Conservation (phyloP, 1,140 invertebrate species). For the Venturia canescens region DNA sequence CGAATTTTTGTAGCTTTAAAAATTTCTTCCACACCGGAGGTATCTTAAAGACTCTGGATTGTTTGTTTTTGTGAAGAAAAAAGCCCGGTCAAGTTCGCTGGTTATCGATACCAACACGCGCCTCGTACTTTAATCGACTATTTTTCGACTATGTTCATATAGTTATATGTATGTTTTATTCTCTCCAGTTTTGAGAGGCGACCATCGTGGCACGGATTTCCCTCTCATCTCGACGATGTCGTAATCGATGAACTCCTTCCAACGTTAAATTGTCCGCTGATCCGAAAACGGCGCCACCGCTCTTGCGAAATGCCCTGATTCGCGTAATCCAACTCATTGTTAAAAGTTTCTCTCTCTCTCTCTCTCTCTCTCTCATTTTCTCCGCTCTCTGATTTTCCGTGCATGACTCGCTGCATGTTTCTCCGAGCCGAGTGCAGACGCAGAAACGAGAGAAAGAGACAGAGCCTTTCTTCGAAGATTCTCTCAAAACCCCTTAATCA, state of each 20-base stretch:
- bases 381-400: neutral
- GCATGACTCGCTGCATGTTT: neutral
- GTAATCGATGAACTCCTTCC: neutral
- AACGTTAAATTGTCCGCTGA: slow-evolving; percentile 13
- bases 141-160: neutral
- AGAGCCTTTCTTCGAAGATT: neutral
- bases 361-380: neutral
- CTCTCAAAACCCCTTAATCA: slow-evolving; percentile 7
- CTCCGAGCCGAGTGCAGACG: neutral
- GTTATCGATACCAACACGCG: neutral
- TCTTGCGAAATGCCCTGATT: slow-evolving; percentile 13
- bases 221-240: slow-evolving; percentile 17
- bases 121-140: neutral
- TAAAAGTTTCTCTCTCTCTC: neutral
- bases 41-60: neutral
- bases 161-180: neutral
- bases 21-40: neutral
- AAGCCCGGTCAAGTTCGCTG: neutral
- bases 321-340: neutral
- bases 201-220: slow-evolving; percentile 24
- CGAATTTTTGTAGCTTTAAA: neutral
- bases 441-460: neutral
- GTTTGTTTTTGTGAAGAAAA: neutral
- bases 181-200: neutral
- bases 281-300: slow-evolving; percentile 9